phyloP scores from a whole-genome alignment of 2,888 invertebrate genomes.

The Lydus trimaculatus region DNA sequence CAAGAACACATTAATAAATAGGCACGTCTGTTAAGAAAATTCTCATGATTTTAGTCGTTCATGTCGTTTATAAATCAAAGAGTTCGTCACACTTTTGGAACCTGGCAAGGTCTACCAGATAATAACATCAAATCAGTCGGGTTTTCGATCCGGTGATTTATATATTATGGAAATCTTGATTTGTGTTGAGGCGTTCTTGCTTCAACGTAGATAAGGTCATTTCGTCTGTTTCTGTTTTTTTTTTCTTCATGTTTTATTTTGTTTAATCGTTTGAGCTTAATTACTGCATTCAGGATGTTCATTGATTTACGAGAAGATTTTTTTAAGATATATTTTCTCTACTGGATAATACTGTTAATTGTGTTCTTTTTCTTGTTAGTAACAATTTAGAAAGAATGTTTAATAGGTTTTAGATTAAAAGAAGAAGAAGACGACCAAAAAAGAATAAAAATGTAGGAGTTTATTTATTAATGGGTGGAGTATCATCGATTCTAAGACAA shows the following conservation, averaged over 20 bases:
- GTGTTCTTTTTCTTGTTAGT: not conserved
- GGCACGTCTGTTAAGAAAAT: not conserved
- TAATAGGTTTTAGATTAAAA: not conserved
- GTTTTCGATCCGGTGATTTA: conserved; percentile 49
- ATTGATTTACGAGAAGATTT: not conserved
- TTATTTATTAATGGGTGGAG: conserved; percentile 25
- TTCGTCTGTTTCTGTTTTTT: not conserved
- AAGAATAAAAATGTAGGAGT: conserved; percentile 4
- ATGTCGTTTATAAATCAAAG: conserved; percentile 30
- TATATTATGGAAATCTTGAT: conserved; percentile 57
- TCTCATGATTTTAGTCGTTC: conserved; percentile 13
- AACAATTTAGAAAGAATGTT: not conserved
- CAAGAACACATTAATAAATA: not conserved
- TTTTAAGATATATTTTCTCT: not conserved
- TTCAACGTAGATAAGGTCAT: conserved; percentile 6
- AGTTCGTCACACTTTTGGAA: conserved; percentile 33
- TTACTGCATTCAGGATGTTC: not conserved
- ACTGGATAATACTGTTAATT: not conserved
- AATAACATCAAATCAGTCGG: conserved; percentile 44
- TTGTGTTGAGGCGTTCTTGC: conserved; percentile 56
- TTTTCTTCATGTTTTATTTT: not conserved
- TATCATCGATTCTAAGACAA: conserved; percentile 21
- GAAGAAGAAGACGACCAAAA: not conserved
- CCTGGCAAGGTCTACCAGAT: conserved; percentile 42
- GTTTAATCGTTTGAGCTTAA: not conserved